phyloP scores from a whole-genome alignment of 2,888 invertebrate species.

The Lacanobia wlatinum region DNA sequence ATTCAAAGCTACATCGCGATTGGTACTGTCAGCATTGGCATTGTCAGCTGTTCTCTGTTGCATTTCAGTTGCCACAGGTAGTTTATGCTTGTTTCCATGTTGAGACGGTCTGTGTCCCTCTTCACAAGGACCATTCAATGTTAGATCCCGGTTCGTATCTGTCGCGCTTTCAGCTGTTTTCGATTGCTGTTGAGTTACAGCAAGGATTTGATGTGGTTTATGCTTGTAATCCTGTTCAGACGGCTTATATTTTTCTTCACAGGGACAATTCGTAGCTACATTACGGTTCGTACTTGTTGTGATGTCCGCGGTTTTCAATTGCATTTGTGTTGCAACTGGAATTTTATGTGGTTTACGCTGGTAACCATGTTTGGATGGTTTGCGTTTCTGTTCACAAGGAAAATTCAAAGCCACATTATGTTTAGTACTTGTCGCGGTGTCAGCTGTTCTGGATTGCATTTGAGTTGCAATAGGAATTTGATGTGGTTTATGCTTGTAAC shows the following conservation, averaged over 20 bases:
- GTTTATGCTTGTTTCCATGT: neutral
- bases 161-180: neutral
- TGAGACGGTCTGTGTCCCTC: no score
- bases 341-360: neutral
- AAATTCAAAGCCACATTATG: slow-evolving; percentile 7
- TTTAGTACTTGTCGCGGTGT: neutral
- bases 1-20: slow-evolving; percentile 7
- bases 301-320: neutral
- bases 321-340: neutral
- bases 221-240: neutral
- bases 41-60: slow-evolving; percentile 2
- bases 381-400: neutral
- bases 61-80: neutral
- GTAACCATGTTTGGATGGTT: neutral
- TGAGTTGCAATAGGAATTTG: neutral
- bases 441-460: neutral
- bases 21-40: neutral
- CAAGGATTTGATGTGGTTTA: neutral
- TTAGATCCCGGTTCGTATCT: no score
- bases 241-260: neutral
- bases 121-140: neutral
- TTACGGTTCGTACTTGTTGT: neutral
- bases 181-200: neutral
- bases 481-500: neutral
- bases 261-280: neutral